Evolutionary conservation across 2,888 invertebrate genomes (phyloP), one percentile per base, ranked within the genome.

Genomic region (Augochlorella aurata): DNA sequence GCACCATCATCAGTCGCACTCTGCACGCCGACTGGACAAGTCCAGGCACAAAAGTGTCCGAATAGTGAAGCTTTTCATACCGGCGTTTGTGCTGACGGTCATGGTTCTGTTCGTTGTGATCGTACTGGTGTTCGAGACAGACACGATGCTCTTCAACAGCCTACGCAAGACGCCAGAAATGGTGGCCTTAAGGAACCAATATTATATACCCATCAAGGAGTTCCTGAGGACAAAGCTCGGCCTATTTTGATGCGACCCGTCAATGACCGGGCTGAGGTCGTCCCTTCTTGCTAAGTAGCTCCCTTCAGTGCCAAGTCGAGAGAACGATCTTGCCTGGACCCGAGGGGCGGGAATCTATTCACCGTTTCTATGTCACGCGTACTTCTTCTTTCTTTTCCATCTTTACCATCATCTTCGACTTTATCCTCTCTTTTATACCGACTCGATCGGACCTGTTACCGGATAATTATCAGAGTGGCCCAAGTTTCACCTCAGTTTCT

Each of bases 161-260:
- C 93, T 97, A 81, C 95, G 96, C 81, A 96, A 96, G 91, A 95
- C 96, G 91, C 97, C 97, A 47, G 97, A 98, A 94, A 95, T 98
- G 94, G 93, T 94, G 73, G 93, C 96, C 70, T 95, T 98, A 77
- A 95, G 96, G 82, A 96, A 96, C 89, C 97, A 97, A 90, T 97
- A 97, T 94, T 98, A 98, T 94, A 96, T 96, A 90, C 97, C 98
- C 44, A 94, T 97, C 77, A 97, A 97, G 93, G 96, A 97, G 91
- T 97, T 96, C 93, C 94, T 97, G 87, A 95, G 95, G 90, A 95
- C 94, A 89, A 96, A 96, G 91, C 94, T 96, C 80, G 94, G 95
- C 92, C 94, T 96, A 91, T 96, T 96, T 92, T 96, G 95, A 96
- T 95, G 90, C 82, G 84, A 81, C 69, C 77, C 65, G 74, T 77